Base-by-base conservation (phyloP, 2,113 vertebrate species). In the Calyptommatus sinebrachiatus region DNA sequence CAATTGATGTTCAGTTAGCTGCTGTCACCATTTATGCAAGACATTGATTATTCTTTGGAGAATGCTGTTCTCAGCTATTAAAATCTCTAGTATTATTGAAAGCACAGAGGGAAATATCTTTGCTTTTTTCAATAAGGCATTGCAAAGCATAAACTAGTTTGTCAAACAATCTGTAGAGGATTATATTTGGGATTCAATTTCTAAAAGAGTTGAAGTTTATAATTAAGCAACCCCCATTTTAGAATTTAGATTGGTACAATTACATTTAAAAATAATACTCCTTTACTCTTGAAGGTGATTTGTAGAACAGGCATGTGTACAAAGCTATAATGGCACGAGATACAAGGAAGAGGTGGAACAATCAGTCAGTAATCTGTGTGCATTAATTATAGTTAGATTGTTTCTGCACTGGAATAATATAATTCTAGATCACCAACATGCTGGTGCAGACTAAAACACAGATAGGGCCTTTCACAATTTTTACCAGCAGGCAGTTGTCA, bases 281-380 rank as follows among this genome's bases (percentile, higher is more conserved):
- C 83, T 88, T 76, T 48, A 72, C 16, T 78, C 76, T 46, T 80
- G 79, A 70, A 69, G 57, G 46, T 67, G 16, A 77, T 73, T 88
- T 86, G 73, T 50, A 85, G 67, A 76, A 79, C 35, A 87, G 63
- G 84, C 70, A n/a, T 29, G 70, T 57, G 60, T 76, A 20, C 0
- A 0, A 67, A 71, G 81, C 70, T 86, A 41, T 35, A 60, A 84
- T 7, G 22, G 45, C 24, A 62, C 4, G 79, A 61, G 62, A 88
- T 53, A 1, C 76, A 69, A 26, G 2, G 26, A 7, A 60, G 31
- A 31, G 24, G 16, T 31, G 18, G 62, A 31, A 12, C 11, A 29
- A 62, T 20, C 20, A 18, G 21, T 74, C 73, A 45, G 22, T 26
- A 14, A 7, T 74, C 18, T 41, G 35, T 2, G 5, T 41, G 5